phyloP scores from a whole-genome alignment of 2,113 vertebrate species.

The Ptilonorhynchus violaceus region DNA sequence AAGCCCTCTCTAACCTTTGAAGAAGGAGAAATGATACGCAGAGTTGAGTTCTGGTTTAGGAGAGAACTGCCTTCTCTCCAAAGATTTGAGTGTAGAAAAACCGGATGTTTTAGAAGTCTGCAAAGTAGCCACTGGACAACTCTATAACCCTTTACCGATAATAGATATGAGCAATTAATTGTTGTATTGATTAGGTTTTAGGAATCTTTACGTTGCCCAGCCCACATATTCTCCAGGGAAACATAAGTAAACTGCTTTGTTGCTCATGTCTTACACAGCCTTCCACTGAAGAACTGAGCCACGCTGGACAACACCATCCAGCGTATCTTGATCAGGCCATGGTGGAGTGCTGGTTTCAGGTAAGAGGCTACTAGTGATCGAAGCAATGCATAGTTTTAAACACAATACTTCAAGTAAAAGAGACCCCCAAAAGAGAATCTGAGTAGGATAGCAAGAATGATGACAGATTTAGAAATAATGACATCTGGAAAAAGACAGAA shows the following conservation, averaged over 20 bases:
- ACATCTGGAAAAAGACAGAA: not conserved
- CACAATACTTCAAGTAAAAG: not conserved
- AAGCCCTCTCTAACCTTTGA: not conserved
- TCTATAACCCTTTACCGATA: not conserved
- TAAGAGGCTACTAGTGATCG: not conserved
- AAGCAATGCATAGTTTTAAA: not conserved
- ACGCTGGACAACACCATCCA: not conserved
- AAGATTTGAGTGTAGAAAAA: not conserved
- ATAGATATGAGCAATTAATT: not conserved
- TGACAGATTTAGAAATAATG: not conserved
- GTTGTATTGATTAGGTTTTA: not conserved
- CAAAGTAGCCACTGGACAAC: not conserved
- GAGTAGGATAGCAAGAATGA: not conserved
- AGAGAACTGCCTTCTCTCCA: not conserved
- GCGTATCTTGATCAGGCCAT: not conserved
- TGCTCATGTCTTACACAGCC: not conserved
- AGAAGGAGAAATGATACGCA: not conserved
- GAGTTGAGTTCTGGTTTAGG: not conserved
- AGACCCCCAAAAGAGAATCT: not conserved
- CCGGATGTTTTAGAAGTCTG: not conserved
- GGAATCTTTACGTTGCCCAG: not conserved
- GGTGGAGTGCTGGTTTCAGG: not conserved
- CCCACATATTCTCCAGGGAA: not conserved
- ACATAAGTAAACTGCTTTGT: not conserved
- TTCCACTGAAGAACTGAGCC: not conserved